Evolutionary conservation across 2,797 vertebrate species (phyloP), one percentile per base, ranked within the genome.

Genomic region (Alosa sapidissima): DNA sequence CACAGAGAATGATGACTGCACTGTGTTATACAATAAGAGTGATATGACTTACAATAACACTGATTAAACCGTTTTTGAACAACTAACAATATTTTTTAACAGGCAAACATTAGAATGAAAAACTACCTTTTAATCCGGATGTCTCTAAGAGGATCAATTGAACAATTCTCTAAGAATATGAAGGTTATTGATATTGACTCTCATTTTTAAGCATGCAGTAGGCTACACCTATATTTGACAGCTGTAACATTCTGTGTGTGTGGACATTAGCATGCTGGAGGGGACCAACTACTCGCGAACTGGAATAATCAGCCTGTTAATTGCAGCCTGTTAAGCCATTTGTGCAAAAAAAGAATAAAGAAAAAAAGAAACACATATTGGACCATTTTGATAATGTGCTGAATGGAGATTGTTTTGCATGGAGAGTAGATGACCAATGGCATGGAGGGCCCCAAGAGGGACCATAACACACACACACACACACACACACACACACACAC

Each of bases 291-390:
- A 82, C 85, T 58, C 78, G 75, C 84, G 87, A 86, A 88, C 89
- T 85, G 87, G 85, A 90, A 88, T 88, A 89, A 90, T 90, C 87
- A 88, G 85, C 86, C 85, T 81, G n/a, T 89, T 90, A 88, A 90
- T 88, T 89, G 88, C 87, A 85, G 87, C 58, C 3, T 78, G 72
- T 78, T 78, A 78, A 78, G 72, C 72, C 36, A 78, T 78, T 78
- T 78, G 41, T 45, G 72, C 6, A 36, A 45, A 47, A 78, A 78
- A 41, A 41, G 14, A 52, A 52, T 33, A 65, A 1, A n/a, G 28
- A 41, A 41, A 11, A 72, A 85, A 87, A 86, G 85, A 89, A 84
- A 86, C 85, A 58, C 81, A 52, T 87, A 85, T 81, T 88, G 87
- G 87, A 86, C 85, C 87, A 89, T 90, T 89, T 89, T 90, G 84